These are phyloP conservation scores for Leptinotarsa haldemani DNA, from an alignment of 2,888 invertebrate species.

Conservation along the genomic window DNA sequence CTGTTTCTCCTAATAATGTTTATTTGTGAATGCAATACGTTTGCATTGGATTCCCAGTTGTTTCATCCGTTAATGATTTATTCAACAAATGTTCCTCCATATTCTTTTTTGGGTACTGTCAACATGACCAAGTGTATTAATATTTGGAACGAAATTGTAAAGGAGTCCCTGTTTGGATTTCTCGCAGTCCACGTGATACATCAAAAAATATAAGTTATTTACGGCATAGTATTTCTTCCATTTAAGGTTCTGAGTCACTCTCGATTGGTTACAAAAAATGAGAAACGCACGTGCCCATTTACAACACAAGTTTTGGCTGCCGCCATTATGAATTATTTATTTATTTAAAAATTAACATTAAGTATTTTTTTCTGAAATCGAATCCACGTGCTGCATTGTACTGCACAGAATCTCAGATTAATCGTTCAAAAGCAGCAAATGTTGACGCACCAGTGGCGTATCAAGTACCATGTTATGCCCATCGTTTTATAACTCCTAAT, in stretches of 20 bases:
- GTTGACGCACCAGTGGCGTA: constrained; percentile 17
- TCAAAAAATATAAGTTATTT: constrained; percentile 20
- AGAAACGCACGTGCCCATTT: constrained; percentile 55
- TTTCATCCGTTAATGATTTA: too few species aligned
- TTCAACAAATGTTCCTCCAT: too few species aligned
- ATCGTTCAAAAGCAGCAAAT: constrained; percentile 7
- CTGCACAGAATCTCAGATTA: constrained; percentile 25
- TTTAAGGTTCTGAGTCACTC: constrained; percentile 45
- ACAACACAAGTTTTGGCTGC: constrained; percentile 52
- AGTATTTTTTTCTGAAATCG: constrained; percentile 52
- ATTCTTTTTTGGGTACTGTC: too few species aligned
- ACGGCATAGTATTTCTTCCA: constrained; percentile 40
- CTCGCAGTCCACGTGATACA: constrained; percentile 2
- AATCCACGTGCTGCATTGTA: constrained; percentile 34
- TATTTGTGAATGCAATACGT: too few species aligned
- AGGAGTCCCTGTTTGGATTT: background rate
- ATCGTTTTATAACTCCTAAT: too few species aligned
- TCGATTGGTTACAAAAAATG: constrained; percentile 47
- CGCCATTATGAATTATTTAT: constrained; percentile 57
- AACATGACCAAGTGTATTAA: background rate
- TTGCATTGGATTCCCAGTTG: too few species aligned
- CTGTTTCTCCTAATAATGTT: too few species aligned
- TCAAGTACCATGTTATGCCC: background rate
- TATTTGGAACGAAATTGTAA: background rate
- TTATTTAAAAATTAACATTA: constrained; percentile 55